Percentiles rank a stretch among this genome's conserved stretches.
Conservation (phyloP, 2,888 invertebrate species). For the Drosophila neonasuta region DNA sequence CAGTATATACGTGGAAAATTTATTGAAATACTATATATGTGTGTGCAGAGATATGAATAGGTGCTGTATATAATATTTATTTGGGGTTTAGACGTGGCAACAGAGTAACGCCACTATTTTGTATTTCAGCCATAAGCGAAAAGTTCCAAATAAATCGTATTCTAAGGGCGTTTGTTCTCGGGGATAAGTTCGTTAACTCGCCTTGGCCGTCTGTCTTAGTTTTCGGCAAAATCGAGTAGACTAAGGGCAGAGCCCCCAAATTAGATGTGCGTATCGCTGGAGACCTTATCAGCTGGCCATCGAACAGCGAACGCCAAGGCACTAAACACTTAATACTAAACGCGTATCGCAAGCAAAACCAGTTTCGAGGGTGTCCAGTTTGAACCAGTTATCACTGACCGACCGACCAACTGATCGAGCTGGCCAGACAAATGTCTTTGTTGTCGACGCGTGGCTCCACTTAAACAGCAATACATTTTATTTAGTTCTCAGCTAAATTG, state of each 20-base stretch:
- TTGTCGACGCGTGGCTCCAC: constrained; percentile 33
- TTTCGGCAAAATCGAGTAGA: constrained; percentile 15
- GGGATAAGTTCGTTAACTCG: constrained; percentile 54
- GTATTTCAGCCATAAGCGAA: neutral
- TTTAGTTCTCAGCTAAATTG: constrained; percentile 6
- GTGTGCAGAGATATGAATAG: constrained; percentile 4
- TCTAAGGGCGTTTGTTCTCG: constrained; percentile 3
- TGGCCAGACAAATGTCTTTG: constrained; percentile 15
- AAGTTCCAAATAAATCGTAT: constrained; percentile 6
- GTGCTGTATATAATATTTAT: constrained; percentile 1
- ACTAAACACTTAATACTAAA: constrained; percentile 7
- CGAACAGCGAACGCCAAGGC: constrained; percentile 13
- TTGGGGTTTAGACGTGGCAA: constrained; percentile 32
- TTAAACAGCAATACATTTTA: constrained; percentile 4
- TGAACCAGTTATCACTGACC: constrained; percentile 40
- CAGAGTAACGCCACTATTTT: constrained; percentile 3
- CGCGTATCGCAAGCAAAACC: constrained; percentile 24
- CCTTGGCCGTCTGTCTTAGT: constrained; percentile 46
- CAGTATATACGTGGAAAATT: constrained; percentile 23
- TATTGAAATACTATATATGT: constrained; percentile 19
- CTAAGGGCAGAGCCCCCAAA: constrained; percentile 34
- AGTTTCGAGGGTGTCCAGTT: constrained; percentile 47
- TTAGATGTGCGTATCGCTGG: constrained; percentile 21
- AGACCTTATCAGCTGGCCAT: constrained; percentile 47
- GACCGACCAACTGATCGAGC: constrained; percentile 1